Percentiles rank a stretch among this genome's conserved stretches.
These are phyloP conservation scores for Petrocephalus sullivani DNA, from an alignment of 2,797 vertebrate species.

Conservation along the genomic window DNA sequence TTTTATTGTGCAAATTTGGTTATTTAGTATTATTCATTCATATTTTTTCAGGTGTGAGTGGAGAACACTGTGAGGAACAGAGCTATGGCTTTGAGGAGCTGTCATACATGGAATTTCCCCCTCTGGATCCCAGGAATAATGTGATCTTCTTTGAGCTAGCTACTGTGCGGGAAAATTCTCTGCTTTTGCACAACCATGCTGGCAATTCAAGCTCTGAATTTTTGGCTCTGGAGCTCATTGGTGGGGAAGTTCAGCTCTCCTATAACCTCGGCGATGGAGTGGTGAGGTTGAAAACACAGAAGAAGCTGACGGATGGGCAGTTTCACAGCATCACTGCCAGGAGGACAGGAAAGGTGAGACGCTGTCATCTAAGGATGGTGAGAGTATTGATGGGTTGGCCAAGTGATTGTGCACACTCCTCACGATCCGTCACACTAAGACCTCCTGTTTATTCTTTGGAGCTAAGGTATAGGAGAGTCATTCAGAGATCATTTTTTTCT, in stretches of 20 bases:
- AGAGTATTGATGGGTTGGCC: neutral
- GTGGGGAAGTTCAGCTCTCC: constrained; percentile 53
- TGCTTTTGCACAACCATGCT: constrained; percentile 63
- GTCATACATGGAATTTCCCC: constrained; percentile 67
- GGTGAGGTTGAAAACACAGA: constrained; percentile 55
- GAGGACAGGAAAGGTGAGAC: constrained; percentile 63
- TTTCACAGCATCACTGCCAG: constrained; percentile 63
- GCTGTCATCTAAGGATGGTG: neutral
- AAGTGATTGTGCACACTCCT: neutral
- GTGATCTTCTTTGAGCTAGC: constrained; percentile 66
- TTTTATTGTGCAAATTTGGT: neutral
- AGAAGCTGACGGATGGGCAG: constrained; percentile 61
- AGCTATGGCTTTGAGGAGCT: constrained; percentile 68
- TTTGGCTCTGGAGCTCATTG: constrained; percentile 61
- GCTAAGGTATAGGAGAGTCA: no score
- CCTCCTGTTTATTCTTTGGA: constrained; percentile 24
- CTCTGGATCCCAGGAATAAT: constrained; percentile 64
- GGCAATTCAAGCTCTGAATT: constrained; percentile 52
- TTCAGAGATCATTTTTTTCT: no score
- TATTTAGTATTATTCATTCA: neutral
- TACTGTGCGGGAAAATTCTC: constrained; percentile 55
- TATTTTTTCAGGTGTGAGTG: constrained; percentile 55
- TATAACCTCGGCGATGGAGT: constrained; percentile 66
- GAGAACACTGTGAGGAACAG: constrained; percentile 58
- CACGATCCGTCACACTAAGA: neutral